These are phyloP conservation scores for Drosophila trapezifrons DNA, from an alignment of 1,140 invertebrate species.

Conservation along the genomic window DNA sequence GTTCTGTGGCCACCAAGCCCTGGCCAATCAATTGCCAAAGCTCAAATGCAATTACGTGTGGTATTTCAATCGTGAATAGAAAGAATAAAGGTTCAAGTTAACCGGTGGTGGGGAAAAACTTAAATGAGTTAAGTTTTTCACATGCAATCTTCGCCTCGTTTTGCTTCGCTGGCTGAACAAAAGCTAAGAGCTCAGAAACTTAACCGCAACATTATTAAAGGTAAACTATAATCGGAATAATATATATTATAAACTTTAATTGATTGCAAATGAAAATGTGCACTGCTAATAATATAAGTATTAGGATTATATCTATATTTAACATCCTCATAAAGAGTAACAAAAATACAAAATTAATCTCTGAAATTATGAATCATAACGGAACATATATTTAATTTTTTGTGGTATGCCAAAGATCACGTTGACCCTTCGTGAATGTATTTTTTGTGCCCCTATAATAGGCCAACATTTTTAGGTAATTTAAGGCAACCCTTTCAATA, in stretches of 20 bases:
- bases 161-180: not conserved
- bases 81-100: conserved; percentile 13
- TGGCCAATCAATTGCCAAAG: conserved; percentile 45
- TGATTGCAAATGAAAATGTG: too few species aligned
- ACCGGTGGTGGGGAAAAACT: conserved; percentile 3
- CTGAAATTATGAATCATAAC: not conserved
- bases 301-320: too few species aligned
- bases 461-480: conserved; percentile 1
- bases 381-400: not conserved
- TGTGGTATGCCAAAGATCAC: not conserved
- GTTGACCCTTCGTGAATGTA: not conserved
- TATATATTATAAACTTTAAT: not conserved
- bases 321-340: too few species aligned
- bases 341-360: not conserved
- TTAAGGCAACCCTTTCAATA: not conserved
- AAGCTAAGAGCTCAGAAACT: not conserved
- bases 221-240: not conserved
- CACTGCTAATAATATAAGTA: too few species aligned
- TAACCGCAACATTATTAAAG: not conserved
- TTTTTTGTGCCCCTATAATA: not conserved
- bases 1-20: conserved; percentile 8
- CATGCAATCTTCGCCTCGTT: not conserved
- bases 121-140: conserved; percentile 14
- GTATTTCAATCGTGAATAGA: conserved; percentile 20
- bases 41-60: conserved; percentile 56